These are phyloP conservation scores for Ceratina japonica DNA, from an alignment of 1,140 invertebrate genomes.

Conservation along the genomic window DNA sequence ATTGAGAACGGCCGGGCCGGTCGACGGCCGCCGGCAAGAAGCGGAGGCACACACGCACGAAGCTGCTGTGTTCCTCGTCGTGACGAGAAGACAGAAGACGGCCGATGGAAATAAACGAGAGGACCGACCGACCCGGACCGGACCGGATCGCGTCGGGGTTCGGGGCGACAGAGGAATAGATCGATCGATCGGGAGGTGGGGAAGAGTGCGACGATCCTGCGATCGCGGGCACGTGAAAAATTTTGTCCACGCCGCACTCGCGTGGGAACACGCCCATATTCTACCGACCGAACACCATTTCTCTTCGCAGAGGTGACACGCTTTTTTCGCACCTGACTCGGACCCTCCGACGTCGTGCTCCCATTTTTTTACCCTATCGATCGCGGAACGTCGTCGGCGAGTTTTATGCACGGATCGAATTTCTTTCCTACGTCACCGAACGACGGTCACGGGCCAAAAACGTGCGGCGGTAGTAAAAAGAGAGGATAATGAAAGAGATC, in stretches of 20 bases:
- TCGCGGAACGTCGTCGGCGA: neutral
- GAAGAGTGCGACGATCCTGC: neutral
- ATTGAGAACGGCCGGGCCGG: slow-evolving; percentile 65
- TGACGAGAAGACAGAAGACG: slow-evolving; percentile 57
- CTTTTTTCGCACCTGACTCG: neutral
- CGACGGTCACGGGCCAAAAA: no score
- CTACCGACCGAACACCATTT: neutral
- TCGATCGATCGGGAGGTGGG: no score
- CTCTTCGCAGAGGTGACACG: no score
- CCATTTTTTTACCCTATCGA: neutral
- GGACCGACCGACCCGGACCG: neutral
- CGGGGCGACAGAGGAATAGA: neutral
- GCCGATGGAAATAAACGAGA: slow-evolving; percentile 43
- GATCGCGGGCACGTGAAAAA: slow-evolving; percentile 33
- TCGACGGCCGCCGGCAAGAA: slow-evolving; percentile 69
- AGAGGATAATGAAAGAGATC: no score
- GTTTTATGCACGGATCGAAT: neutral
- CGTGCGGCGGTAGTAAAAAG: no score
- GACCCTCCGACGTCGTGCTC: neutral
- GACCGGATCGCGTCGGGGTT: slow-evolving; percentile 20
- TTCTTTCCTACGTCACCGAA: no score
- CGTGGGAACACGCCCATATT: slow-evolving; percentile 32
- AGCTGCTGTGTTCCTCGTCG: slow-evolving; percentile 58
- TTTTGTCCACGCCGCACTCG: slow-evolving; percentile 43
- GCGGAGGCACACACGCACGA: slow-evolving; percentile 69